A percentile compares a stretch with the other conserved stretches of the same genome.
phyloP scores from a whole-genome alignment of 2,888 invertebrate genomes.

The Leptogaster cylindrica region DNA sequence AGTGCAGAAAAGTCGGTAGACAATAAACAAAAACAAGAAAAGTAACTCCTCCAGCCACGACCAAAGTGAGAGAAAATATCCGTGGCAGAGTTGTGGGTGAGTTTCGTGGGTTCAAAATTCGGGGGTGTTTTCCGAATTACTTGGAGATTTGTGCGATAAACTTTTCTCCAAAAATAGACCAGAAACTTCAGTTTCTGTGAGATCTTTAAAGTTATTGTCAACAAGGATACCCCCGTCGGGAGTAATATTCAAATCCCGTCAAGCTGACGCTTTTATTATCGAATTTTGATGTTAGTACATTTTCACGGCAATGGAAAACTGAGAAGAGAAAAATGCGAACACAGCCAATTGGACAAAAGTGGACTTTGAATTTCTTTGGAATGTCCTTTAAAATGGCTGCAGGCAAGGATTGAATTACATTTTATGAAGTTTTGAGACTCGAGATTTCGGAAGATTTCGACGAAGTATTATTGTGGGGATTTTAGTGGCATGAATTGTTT shows the following conservation, averaged over 20 bases:
- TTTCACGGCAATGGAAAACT: neutral
- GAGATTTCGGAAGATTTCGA: no score
- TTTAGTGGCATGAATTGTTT: no score
- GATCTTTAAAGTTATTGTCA: conserved; percentile 1
- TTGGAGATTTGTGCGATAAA: conserved; percentile 1
- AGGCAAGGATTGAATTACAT: no score
- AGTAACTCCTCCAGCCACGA: conserved; percentile 20
- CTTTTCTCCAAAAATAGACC: neutral
- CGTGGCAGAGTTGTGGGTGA: neutral
- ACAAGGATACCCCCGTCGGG: neutral
- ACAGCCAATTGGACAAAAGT: conserved; percentile 4
- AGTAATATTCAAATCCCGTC: neutral
- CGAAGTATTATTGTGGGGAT: no score
- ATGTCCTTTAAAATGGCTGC: no score
- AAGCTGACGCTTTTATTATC: conserved; percentile 29
- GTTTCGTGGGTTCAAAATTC: neutral
- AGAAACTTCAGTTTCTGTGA: neutral
- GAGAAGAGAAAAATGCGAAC: conserved; percentile 1
- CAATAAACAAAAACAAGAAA: conserved; percentile 26
- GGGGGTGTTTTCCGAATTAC: conserved; percentile 9
- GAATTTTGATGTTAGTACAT: conserved; percentile 28
- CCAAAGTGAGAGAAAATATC: neutral
- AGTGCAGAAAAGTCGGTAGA: conserved; percentile 13
- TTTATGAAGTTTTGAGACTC: no score
- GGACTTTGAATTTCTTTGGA: no score